phyloP scores from a whole-genome alignment of 2,113 vertebrate genomes.

The Urocynchramus pylzowi region DNA sequence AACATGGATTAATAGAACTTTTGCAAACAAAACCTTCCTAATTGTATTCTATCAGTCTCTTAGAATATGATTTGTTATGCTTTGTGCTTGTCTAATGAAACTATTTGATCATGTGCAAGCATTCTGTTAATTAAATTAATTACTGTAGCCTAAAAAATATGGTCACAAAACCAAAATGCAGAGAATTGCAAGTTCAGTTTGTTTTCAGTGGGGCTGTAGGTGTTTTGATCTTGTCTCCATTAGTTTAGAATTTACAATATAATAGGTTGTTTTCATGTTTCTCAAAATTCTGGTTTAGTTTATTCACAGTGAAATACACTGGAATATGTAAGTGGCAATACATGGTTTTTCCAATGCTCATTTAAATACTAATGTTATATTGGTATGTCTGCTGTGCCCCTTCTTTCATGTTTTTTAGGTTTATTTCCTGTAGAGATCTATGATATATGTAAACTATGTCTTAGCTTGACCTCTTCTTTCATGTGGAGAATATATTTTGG shows the following conservation, averaged over 20 bases:
- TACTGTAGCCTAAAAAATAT: background rate
- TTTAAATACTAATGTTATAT: slow-evolving; percentile 31
- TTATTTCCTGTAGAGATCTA: slow-evolving; percentile 31
- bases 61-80: background rate
- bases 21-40: background rate
- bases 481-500: slow-evolving; percentile 17
- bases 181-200: background rate
- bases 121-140: background rate
- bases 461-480: slow-evolving; percentile 9
- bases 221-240: background rate
- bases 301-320: background rate
- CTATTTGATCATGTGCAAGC: background rate
- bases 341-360: background rate
- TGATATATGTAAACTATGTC: background rate
- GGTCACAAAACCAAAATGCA: background rate
- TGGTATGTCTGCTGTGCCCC: background rate
- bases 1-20: background rate
- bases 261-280: background rate
- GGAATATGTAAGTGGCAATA: background rate
- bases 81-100: background rate
- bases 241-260: background rate
- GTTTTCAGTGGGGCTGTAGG: background rate
- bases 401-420: slow-evolving; percentile 21
- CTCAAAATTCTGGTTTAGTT: background rate
- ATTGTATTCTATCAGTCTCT: background rate